Base-by-base conservation (phyloP, 2,888 invertebrate species). In the Mylabris sibirica region DNA sequence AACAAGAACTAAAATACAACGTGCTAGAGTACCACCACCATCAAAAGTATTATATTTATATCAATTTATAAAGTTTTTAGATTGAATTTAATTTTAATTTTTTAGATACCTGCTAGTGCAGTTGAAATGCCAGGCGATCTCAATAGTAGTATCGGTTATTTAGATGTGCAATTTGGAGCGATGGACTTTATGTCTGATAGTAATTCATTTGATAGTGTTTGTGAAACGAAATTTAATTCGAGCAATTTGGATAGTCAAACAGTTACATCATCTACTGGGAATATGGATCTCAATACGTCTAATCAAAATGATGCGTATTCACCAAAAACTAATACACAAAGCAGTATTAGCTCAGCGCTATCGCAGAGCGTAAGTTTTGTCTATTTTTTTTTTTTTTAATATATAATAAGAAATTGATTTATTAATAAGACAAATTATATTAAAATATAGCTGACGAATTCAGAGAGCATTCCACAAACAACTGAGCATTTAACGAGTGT, bases 111-210 rank as follows among this genome's bases (percentile, higher is more conserved):
- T 57, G 89, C 95, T 64, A 93, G 92, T 67, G 97, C 98, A 24
- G 98, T 98, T 49, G 98, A 98, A 86, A 98, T 98, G 98, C 98
- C 98, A 0, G 97, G 95, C 72, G 96, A 96, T 79, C 88, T 92
- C 68, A 92, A 91, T 80, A 90, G 90, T 70, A 90, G 90, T 74
- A 90, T 91, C 74, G 90, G 89, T 73, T 92, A 92, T 84, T 88
- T 98, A 76, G 97, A 97, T 86, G 96, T 98, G 74, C 97, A 97
- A 87, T 98, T 98, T 85, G 97, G 97, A 38, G 96, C 93, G 3
- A 87, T 97, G 76, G 96, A 96, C 78, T 90, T 92, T 79, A 90
- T 90, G 72, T 86, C 87, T 63, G 89, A 89, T 72, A 86, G 88
- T 14, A 85, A 84, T 66, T 83, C 86, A 4, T 85, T 86, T 66